phyloP scores from a whole-genome alignment of 2,888 invertebrate species.

The Acanthosepion lycidas region DNA sequence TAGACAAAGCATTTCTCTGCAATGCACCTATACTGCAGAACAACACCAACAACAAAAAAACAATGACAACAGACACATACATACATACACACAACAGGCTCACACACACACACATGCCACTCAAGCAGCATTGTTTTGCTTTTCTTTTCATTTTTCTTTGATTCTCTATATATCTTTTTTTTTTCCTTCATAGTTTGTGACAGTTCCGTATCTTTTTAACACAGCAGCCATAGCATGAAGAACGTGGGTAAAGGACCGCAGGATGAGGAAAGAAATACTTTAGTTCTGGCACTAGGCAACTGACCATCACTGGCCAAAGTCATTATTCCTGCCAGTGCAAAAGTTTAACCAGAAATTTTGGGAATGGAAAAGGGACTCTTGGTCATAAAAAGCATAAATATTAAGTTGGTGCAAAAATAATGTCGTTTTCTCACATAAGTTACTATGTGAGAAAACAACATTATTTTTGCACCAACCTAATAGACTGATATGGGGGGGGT shows the following conservation, averaged over 20 bases:
- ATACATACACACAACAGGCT: not conserved
- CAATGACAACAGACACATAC: not conserved
- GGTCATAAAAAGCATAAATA: not conserved
- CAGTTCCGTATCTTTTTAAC: not conserved
- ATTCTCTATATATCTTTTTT: too few relatives aligned
- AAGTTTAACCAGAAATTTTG: not conserved
- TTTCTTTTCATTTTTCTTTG: not conserved
- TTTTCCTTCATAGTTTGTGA: not conserved
- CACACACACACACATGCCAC: not conserved
- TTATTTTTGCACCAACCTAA: too few relatives aligned
- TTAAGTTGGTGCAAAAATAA: too few relatives aligned
- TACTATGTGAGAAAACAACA: too few relatives aligned
- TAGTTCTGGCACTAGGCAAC: not conserved
- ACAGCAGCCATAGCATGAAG: not conserved
- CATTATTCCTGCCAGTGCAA: not conserved
- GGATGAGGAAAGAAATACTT: not conserved
- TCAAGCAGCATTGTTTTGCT: not conserved
- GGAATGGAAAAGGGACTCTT: not conserved
- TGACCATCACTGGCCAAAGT: not conserved
- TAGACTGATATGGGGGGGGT: not conserved
- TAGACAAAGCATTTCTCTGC: not conserved
- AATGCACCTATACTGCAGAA: not conserved
- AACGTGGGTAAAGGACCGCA: not conserved
- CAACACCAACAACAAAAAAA: not conserved
- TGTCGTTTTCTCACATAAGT: too few relatives aligned